A percentile compares a stretch with the other conserved stretches of the same genome.
phyloP scores from a whole-genome alignment of 2,113 vertebrate genomes.

The Pitta sordida region DNA sequence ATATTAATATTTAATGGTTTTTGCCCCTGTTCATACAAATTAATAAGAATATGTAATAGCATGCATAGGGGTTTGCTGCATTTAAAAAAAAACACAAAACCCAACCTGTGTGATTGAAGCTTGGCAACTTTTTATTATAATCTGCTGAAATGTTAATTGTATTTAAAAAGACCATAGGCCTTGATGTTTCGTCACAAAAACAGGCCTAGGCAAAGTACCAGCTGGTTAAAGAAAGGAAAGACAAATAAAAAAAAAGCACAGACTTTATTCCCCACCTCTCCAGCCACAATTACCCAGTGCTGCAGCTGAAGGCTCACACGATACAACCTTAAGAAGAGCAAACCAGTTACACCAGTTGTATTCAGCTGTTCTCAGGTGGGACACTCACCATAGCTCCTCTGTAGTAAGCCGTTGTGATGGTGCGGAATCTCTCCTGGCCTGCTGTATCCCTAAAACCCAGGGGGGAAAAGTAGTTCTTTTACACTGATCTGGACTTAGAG shows the following conservation, averaged over 20 bases:
- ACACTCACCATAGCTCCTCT: conserved; percentile 90
- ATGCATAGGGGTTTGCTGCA: not conserved
- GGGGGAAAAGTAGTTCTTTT: not conserved
- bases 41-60: not conserved
- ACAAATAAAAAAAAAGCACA: not conserved
- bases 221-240: not conserved
- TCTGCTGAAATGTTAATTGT: not conserved
- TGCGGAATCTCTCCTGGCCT: conserved; percentile 90
- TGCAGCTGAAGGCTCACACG: not conserved
- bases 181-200: not conserved
- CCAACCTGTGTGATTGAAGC: not conserved
- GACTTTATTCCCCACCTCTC: not conserved
- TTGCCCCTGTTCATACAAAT: not conserved
- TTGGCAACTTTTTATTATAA: not conserved
- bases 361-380: not conserved
- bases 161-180: not conserved
- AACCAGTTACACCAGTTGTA: not conserved
- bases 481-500: not conserved
- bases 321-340: not conserved
- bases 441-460: conserved; percentile 83
- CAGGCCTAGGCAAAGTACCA: not conserved
- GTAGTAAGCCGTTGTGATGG: conserved; percentile 92
- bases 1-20: not conserved
- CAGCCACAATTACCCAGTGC: not conserved
- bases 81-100: not conserved